These are phyloP conservation scores for Clusia tigrina DNA, from an alignment of 2,888 invertebrate genomes.

Conservation along the genomic window DNA sequence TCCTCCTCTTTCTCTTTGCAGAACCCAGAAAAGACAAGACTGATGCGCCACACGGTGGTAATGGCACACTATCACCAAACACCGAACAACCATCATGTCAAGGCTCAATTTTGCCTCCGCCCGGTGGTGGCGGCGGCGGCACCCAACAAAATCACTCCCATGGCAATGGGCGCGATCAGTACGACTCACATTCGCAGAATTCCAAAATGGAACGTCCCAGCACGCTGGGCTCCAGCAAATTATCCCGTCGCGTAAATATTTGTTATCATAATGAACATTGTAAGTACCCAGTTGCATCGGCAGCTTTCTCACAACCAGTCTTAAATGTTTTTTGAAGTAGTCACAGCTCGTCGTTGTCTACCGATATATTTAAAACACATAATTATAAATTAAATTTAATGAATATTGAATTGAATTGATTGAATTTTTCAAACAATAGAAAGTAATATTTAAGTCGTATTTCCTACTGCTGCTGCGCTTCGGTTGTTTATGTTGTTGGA, in stretches of 20 bases:
- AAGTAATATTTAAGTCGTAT: too few relatives aligned
- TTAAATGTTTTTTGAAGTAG: too few relatives aligned
- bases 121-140: conserved; percentile 63
- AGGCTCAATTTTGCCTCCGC: conserved; percentile 61
- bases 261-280: conserved; percentile 83
- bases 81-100: conserved; percentile 66
- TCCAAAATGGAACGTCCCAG: conserved; percentile 81
- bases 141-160: conserved; percentile 41
- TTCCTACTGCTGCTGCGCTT: too few relatives aligned
- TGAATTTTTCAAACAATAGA: too few relatives aligned
- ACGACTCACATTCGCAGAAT: conserved; percentile 53
- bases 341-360: too few relatives aligned
- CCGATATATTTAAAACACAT: too few relatives aligned
- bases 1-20: conserved; percentile 70
- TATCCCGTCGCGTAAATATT: conserved; percentile 76
- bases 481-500: too few relatives aligned
- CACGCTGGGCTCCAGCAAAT: conserved; percentile 78
- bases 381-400: too few relatives aligned
- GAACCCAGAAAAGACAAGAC: conserved; percentile 94
- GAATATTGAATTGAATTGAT: too few relatives aligned
- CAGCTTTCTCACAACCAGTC: too few relatives aligned
- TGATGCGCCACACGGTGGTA: conserved; percentile 69
- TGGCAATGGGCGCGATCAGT: conserved; percentile 49
- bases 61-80: conserved; percentile 72
- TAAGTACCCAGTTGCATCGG: conserved; percentile 60